Percentiles rank a stretch among this genome's conserved stretches.
Conservation (phyloP, 2,888 invertebrate species). For the Caenorhabditis macrosperma region DNA sequence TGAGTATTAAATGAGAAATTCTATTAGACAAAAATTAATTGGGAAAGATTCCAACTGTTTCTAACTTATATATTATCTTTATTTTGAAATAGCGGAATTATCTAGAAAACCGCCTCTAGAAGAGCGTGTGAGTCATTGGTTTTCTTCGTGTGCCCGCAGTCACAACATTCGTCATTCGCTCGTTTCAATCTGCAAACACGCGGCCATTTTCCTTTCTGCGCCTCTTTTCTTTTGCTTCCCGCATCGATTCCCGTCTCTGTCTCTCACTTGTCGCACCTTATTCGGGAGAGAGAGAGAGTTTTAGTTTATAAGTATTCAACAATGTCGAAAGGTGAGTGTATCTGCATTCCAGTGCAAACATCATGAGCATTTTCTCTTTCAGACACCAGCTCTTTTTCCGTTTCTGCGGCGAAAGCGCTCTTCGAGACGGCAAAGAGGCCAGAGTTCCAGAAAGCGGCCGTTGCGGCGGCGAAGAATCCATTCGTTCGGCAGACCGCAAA, state of each 20-base stretch:
- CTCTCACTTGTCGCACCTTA: conserved; percentile 7
- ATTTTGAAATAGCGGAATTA: too few species aligned
- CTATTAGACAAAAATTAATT: too few species aligned
- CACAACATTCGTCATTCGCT: conserved; percentile 38
- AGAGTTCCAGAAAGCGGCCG: conserved; percentile 63
- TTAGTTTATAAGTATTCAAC: not conserved
- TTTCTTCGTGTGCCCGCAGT: conserved; percentile 23
- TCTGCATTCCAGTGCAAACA: not conserved
- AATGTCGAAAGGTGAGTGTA: conserved; percentile 50
- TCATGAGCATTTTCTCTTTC: not conserved
- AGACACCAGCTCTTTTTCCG: conserved; percentile 61
- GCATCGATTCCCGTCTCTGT: conserved; percentile 26
- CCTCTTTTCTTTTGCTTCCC: conserved; percentile 14
- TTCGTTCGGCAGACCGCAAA: conserved; percentile 66
- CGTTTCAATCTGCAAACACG: conserved; percentile 8
- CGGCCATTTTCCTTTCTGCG: conserved; percentile 15
- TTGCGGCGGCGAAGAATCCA: conserved; percentile 70
- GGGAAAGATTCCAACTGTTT: too few species aligned
- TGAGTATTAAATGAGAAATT: too few species aligned
- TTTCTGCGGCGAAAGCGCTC: conserved; percentile 67
- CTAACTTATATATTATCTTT: too few species aligned
- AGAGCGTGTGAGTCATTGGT: too few species aligned
- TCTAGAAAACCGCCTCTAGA: too few species aligned
- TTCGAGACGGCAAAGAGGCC: conserved; percentile 71
- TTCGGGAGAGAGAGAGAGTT: too few species aligned